These are phyloP conservation scores for Arctia plantaginis DNA, from an alignment of 2,888 invertebrate genomes.

Conservation along the genomic window DNA sequence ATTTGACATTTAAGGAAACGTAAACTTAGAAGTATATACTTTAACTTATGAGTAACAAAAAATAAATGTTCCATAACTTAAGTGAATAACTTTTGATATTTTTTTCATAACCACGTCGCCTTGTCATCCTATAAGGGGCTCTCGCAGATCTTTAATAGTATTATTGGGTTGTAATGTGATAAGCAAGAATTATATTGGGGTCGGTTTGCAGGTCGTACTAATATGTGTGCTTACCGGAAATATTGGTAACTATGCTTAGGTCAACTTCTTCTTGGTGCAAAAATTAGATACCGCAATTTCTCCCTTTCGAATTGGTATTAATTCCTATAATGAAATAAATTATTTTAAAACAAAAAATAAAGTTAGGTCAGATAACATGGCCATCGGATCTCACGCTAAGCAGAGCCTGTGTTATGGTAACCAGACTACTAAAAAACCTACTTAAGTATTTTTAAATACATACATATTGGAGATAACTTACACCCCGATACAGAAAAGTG, in stretches of 20 bases:
- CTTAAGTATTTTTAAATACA: too few species aligned
- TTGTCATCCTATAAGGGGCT: conserved; percentile 14
- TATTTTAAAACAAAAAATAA: not conserved
- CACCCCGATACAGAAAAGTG: not conserved
- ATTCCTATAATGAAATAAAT: not conserved
- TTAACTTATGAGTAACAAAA: not conserved
- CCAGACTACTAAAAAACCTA: too few species aligned
- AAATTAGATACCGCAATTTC: not conserved
- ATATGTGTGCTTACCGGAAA: conserved; percentile 29
- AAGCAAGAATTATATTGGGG: conserved; percentile 28
- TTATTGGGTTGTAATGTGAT: conserved; percentile 29
- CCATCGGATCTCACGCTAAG: not conserved
- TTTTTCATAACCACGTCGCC: not conserved
- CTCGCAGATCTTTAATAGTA: conserved; percentile 28
- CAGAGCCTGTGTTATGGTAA: not conserved
- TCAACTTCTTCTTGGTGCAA: not conserved
- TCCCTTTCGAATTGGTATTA: not conserved
- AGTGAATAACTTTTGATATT: not conserved
- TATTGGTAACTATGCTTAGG: conserved; percentile 6
- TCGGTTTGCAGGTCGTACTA: conserved; percentile 16
- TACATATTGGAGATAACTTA: too few species aligned
- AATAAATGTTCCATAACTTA: not conserved
- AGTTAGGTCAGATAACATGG: not conserved
- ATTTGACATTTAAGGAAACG: not conserved
- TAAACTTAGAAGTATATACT: not conserved